phyloP scores from a whole-genome alignment of 2,797 vertebrate genomes.

The Chelon auratus region DNA sequence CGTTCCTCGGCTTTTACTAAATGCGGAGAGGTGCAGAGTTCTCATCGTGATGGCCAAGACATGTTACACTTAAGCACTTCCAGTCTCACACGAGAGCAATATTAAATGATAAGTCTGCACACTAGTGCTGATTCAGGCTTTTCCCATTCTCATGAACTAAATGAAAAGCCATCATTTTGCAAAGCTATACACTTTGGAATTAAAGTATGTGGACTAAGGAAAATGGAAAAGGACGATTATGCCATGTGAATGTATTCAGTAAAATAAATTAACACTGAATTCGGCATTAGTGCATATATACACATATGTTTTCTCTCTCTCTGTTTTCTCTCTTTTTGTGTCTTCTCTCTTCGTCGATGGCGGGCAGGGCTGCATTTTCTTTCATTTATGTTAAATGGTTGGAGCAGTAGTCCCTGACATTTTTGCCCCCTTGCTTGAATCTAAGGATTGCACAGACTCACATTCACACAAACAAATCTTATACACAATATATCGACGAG shows the following conservation, averaged over 20 bases:
- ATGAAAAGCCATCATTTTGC: conserved; percentile 41
- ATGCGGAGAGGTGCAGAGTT: conserved; percentile 26
- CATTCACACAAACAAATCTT: no score
- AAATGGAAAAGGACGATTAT: neutral
- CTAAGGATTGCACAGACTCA: no score
- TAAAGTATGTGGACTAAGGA: conserved; percentile 1
- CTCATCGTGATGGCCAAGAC: conserved; percentile 25
- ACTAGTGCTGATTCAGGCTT: conserved; percentile 37
- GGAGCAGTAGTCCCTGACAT: neutral
- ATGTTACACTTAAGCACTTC: conserved; percentile 31
- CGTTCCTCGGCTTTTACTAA: conserved; percentile 41
- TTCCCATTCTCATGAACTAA: conserved; percentile 30
- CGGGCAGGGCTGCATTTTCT: neutral
- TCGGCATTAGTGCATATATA: conserved; percentile 1
- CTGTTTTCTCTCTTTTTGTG: no score
- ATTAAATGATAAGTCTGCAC: conserved; percentile 21
- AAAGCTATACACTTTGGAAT: conserved; percentile 1
- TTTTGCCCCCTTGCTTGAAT: no score
- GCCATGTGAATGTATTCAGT: neutral
- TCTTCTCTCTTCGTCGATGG: no score
- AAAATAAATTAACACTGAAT: conserved; percentile 4
- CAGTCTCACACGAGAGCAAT: conserved; percentile 29
- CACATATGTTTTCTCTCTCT: neutral
- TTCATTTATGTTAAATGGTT: neutral
- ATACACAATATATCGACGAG: no score